A percentile compares a stretch with the other conserved stretches of the same genome.
Evolutionary conservation across 92 coral and sea anemone genomes (phyloP).

Genomic region (Porites rus): DNA sequence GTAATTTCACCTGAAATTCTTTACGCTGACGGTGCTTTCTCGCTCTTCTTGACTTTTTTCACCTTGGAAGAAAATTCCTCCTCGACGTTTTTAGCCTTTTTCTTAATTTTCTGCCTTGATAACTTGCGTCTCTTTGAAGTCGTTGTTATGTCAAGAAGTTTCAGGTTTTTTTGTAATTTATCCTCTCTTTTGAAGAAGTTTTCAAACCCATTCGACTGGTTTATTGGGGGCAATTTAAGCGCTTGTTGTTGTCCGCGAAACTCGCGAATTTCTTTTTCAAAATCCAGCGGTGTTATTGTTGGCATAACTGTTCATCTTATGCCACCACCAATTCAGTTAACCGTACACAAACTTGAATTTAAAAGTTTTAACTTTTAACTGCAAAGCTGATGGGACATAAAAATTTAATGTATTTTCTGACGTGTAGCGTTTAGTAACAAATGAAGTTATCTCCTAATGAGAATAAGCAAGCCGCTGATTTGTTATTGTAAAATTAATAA

Average conservation of each 20-base stretch:
- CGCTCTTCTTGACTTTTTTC: slow-evolving; percentile 5
- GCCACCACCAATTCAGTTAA: neutral
- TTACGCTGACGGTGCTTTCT: neutral
- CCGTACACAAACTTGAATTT: neutral
- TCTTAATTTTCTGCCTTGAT: neutral
- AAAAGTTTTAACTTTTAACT: neutral
- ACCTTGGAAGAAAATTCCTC: neutral
- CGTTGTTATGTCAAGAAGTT: neutral
- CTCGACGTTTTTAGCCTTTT: neutral
- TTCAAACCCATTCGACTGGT: slow-evolving; percentile 1
- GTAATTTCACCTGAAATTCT: slow-evolving; percentile 12
- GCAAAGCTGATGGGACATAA: too few species aligned
- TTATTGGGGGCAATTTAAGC: neutral
- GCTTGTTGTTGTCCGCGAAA: neutral
- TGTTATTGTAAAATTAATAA: neutral
- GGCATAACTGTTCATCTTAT: slow-evolving; percentile 4
- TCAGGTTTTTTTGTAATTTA: neutral
- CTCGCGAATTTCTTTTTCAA: slow-evolving; percentile 15
- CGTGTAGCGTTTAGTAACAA: neutral
- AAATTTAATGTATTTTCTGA: neutral
- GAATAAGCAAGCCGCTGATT: neutral
- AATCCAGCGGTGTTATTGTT: slow-evolving; percentile 20
- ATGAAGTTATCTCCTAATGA: neutral
- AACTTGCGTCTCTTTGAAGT: neutral
- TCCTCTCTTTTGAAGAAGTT: neutral